A percentile compares a stretch with the other conserved stretches of the same genome.
Conservation (phyloP, 2,113 vertebrate genomes). For the Chaetorhynchus papuensis region DNA sequence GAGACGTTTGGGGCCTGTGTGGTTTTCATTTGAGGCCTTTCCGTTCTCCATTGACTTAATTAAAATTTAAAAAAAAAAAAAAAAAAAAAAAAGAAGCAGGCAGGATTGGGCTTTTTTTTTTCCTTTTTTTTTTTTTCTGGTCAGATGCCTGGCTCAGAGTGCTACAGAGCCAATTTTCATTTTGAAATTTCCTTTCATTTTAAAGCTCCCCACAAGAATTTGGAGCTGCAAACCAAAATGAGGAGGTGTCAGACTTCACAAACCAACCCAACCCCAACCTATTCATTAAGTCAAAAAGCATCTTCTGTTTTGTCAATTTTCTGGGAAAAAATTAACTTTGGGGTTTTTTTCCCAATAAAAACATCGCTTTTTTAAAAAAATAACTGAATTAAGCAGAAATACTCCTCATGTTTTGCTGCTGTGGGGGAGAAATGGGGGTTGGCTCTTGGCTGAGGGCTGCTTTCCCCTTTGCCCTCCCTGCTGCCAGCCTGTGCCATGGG, state of each 20-base stretch:
- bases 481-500: background rate
- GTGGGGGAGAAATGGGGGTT: background rate
- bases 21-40: slow-evolving; percentile 34
- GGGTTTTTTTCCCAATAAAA: background rate
- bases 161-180: background rate
- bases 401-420: background rate
- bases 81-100: background rate
- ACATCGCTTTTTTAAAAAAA: background rate
- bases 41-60: slow-evolving; percentile 6
- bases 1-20: background rate
- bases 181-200: background rate
- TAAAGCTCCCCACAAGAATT: background rate
- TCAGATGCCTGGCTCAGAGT: background rate
- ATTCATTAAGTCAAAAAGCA: background rate
- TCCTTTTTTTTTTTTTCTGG: background rate
- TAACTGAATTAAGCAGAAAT: background rate
- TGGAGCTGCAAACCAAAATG: background rate
- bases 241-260: background rate
- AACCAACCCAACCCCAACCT: background rate
- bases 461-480: background rate
- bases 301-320: background rate
- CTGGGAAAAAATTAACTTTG: background rate
- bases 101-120: background rate
- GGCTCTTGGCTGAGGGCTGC: background rate
- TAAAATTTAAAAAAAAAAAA: background rate